A percentile compares a stretch with the other conserved stretches of the same genome.
These are phyloP conservation scores for Pandion haliaetus DNA, from an alignment of 2,113 vertebrate genomes.

Conservation along the genomic window DNA sequence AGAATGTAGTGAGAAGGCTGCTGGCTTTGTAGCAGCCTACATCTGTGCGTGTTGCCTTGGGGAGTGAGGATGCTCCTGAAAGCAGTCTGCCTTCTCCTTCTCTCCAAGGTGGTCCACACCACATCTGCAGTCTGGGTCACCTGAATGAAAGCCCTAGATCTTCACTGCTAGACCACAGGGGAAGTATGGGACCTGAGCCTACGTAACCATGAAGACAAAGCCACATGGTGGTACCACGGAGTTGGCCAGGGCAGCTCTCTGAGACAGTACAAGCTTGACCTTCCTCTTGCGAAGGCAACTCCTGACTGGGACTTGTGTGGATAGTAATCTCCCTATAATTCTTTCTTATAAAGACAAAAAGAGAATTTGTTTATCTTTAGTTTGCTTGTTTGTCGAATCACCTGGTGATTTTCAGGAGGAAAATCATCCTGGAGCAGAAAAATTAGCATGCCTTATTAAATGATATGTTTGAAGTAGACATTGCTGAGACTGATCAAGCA, in stretches of 20 bases:
- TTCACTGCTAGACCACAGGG: not conserved
- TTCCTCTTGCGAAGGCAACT: not conserved
- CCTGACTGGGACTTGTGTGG: not conserved
- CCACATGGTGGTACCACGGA: rapidly evolving
- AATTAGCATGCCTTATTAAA: not conserved
- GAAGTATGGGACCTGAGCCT: not conserved
- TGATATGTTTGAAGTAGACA: not conserved
- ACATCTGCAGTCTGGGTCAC: not conserved
- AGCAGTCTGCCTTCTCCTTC: not conserved
- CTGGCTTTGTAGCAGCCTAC: rapidly evolving
- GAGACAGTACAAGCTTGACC: not conserved
- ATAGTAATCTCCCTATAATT: not conserved
- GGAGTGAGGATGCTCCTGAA: not conserved
- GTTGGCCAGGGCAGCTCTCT: not conserved
- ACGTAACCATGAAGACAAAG: not conserved
- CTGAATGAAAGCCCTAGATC: not conserved
- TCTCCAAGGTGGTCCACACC: not conserved
- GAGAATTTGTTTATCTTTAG: not conserved
- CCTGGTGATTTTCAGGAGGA: not conserved
- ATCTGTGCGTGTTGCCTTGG: not conserved
- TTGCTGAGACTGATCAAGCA: not conserved
- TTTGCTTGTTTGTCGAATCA: not conserved
- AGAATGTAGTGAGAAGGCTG: not conserved
- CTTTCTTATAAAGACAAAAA: not conserved
- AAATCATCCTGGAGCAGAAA: not conserved